Evolutionary conservation across 2,113 vertebrate genomes (phyloP).

Genomic region (Neolamprologus brichardi): DNA sequence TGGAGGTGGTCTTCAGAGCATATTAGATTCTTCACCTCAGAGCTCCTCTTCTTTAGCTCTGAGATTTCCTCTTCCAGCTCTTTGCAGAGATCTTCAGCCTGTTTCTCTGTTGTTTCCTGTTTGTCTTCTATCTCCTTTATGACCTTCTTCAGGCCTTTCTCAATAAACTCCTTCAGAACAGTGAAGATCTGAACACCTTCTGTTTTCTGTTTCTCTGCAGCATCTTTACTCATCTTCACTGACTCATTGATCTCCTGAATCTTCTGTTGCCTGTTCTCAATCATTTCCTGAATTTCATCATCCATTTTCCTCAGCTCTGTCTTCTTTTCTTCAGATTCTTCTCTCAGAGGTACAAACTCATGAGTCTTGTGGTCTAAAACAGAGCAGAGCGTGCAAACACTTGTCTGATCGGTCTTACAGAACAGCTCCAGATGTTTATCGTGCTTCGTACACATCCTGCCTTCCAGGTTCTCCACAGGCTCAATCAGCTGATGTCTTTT

Average conservation of each 20-base stretch:
- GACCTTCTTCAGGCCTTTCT: rapidly evolving
- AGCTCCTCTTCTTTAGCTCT: rapidly evolving
- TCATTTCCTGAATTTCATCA: rapidly evolving
- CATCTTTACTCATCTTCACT: not conserved
- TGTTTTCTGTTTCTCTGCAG: not conserved
- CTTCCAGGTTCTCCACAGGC: not conserved
- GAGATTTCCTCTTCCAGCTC: not conserved
- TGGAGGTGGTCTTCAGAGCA: not conserved
- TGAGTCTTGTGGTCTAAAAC: not conserved
- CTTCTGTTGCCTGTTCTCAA: rapidly evolving
- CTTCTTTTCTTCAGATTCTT: not conserved
- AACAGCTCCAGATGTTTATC: not conserved
- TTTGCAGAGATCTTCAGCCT: rapidly evolving
- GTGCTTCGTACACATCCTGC: not conserved
- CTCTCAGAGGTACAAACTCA: not conserved
- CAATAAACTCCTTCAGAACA: not conserved
- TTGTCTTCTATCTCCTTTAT: not conserved
- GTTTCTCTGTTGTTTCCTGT: not conserved
- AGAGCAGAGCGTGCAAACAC: rapidly evolving
- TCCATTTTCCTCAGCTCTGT: not conserved
- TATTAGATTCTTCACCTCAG: not conserved
- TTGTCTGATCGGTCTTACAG: not conserved
- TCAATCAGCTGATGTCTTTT: not conserved
- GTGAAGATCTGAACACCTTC: not conserved
- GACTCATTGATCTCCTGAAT: not conserved